Conservation (phyloP, 2,888 invertebrate genomes). For the Bruchidius siliquastri region DNA sequence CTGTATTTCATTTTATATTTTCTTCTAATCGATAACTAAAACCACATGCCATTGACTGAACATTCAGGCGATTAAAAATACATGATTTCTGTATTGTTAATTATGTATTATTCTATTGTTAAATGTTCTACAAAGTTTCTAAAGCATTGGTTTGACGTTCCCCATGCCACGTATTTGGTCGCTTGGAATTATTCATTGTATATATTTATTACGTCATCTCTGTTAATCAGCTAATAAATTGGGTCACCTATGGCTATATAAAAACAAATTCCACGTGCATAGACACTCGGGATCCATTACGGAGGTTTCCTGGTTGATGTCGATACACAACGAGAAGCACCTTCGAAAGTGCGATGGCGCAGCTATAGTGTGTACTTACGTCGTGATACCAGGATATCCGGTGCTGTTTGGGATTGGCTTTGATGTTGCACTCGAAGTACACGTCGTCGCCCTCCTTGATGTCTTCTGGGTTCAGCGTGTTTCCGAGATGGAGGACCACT, state of each 20-base stretch:
- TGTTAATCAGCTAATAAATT: neutral
- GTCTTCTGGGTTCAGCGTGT: constrained; percentile 68
- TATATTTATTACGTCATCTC: too few species aligned
- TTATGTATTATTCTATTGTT: too few species aligned
- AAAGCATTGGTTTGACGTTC: too few species aligned
- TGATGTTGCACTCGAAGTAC: constrained; percentile 75
- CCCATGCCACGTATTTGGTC: too few species aligned
- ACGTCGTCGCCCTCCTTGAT: constrained; percentile 78
- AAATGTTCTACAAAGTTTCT: too few species aligned
- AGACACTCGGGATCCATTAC: neutral
- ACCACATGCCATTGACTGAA: too few species aligned
- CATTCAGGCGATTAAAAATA: too few species aligned
- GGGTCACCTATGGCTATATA: neutral
- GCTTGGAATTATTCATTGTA: too few species aligned
- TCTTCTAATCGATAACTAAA: too few species aligned
- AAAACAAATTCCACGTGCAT: neutral
- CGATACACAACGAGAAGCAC: neutral
- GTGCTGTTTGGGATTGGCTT: constrained; percentile 70
- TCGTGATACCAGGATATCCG: constrained; percentile 75
- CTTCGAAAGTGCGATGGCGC: neutral
- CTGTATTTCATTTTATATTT: too few species aligned
- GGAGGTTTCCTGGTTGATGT: neutral
- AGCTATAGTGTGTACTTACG: constrained; percentile 51
- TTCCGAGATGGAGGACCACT: constrained; percentile 67
- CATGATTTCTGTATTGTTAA: too few species aligned